These are phyloP conservation scores for Oncorhynchus clarkii DNA, from an alignment of 2,113 vertebrate genomes.

Conservation along the genomic window DNA sequence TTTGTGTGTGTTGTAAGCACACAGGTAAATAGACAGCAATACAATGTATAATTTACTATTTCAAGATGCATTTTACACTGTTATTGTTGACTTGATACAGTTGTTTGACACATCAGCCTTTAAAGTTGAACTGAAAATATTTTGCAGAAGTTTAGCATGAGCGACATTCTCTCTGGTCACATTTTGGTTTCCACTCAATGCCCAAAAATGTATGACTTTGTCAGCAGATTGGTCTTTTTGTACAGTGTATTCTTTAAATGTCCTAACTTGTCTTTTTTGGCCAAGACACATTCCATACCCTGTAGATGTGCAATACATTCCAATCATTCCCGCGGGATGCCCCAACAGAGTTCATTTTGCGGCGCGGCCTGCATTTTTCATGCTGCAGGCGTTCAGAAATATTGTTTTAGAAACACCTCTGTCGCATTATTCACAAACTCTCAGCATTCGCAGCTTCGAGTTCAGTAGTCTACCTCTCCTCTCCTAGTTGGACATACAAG, in stretches of 20 bases:
- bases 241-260: conserved; percentile 16
- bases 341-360: no score
- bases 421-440: no score
- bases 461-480: no score
- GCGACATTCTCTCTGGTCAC: not conserved
- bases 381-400: no score
- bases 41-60: not conserved
- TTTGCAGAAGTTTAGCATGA: not conserved
- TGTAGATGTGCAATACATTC: conserved; percentile 37
- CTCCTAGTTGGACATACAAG: no score
- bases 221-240: not conserved
- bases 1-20: not conserved
- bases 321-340: no score
- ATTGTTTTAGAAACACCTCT: no score
- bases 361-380: no score
- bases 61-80: not conserved
- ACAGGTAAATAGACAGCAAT: not conserved
- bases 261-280: conserved; percentile 54
- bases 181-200: not conserved
- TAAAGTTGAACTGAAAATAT: not conserved
- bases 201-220: not conserved
- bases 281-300: conserved; percentile 66
- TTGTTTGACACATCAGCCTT: not conserved
- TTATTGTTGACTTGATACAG: not conserved
- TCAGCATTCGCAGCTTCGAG: no score